A percentile compares a stretch with the other conserved stretches of the same genome.
Conservation (phyloP, 2,113 vertebrate species). For the Burhinus oedicnemus region DNA sequence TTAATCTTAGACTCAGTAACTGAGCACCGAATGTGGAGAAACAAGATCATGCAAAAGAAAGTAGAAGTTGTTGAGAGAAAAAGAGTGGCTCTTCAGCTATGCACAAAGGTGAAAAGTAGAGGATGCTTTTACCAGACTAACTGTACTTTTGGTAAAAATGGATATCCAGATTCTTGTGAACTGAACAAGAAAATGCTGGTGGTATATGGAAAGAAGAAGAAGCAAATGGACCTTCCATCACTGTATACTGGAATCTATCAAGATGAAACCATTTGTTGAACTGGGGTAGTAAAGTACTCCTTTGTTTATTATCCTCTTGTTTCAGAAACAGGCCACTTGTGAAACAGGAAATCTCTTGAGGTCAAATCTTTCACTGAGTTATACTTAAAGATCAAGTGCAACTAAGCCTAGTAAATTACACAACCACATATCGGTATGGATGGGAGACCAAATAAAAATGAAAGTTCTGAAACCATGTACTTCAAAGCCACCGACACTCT, state of each 20-base stretch:
- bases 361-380: not conserved
- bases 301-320: not conserved
- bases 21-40: not conserved
- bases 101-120: not conserved
- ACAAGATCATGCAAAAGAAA: not conserved
- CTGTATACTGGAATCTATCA: not conserved
- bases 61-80: not conserved
- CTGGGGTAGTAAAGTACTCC: not conserved
- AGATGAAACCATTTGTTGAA: not conserved
- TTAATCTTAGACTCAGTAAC: not conserved
- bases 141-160: not conserved
- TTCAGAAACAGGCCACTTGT: constrained; percentile 2
- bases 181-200: not conserved
- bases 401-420: not conserved
- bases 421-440: not conserved
- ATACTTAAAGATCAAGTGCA: not conserved
- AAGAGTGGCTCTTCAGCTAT: not conserved
- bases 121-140: not conserved
- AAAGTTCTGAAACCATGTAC: not conserved
- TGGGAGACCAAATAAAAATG: not conserved
- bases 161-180: not conserved
- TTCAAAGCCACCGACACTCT: not conserved
- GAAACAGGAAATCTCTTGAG: constrained; percentile 9
- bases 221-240: not conserved
- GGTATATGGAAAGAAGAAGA: not conserved